These are phyloP conservation scores for Drosophila nr. medialis DNA, from an alignment of 2,888 invertebrate species.

Conservation along the genomic window DNA sequence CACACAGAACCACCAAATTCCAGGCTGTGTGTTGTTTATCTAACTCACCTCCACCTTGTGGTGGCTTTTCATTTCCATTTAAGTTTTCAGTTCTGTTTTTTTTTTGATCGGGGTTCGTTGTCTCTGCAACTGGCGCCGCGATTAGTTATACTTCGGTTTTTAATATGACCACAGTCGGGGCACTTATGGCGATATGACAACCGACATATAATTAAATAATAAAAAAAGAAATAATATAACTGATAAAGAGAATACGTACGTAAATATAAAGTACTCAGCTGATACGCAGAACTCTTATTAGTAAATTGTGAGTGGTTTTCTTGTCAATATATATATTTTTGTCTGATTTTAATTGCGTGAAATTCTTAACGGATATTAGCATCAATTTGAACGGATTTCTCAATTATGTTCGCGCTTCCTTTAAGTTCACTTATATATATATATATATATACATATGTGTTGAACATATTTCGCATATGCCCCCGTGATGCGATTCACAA, in stretches of 20 bases:
- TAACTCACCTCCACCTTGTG: conserved; percentile 52
- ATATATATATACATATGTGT: not conserved
- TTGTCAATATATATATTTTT: not conserved
- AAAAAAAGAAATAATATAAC: conserved; percentile 14
- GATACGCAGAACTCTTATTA: conserved; percentile 10
- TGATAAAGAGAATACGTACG: conserved; percentile 6
- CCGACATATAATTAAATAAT: conserved; percentile 21
- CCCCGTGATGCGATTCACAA: conserved; percentile 44
- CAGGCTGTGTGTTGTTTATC: conserved; percentile 39
- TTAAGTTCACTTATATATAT: no score
- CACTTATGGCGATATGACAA: conserved; percentile 23
- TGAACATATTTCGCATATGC: conserved; percentile 55
- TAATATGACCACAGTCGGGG: conserved; percentile 37
- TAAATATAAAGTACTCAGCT: not conserved
- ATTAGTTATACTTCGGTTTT: conserved; percentile 35
- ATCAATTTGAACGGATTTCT: not conserved
- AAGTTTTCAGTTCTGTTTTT: conserved; percentile 6
- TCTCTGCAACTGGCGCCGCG: conserved; percentile 15
- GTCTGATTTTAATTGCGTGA: conserved; percentile 15
- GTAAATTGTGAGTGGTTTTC: conserved; percentile 18
- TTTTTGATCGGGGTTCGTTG: conserved; percentile 22
- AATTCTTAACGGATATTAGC: conserved; percentile 10
- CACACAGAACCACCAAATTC: conserved; percentile 1
- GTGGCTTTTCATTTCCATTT: conserved; percentile 45
- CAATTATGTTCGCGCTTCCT: not conserved